Percentiles rank a stretch among this genome's conserved stretches.
Evolutionary conservation across 2,797 vertebrate genomes (phyloP).

Genomic region (Anguilla obscura): DNA sequence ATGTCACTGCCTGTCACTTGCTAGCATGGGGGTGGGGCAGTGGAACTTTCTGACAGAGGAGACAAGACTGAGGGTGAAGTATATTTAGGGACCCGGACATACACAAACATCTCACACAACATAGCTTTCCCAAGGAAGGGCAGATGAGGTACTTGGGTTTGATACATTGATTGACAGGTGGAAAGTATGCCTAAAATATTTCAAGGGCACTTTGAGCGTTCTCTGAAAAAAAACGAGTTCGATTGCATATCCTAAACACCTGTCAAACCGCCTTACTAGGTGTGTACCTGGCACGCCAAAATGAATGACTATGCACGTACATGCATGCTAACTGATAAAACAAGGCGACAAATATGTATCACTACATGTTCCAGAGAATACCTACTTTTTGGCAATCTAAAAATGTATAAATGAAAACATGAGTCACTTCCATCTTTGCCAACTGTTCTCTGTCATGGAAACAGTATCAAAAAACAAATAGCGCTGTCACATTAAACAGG

Average conservation of each 20-base stretch:
- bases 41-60: slow-evolving; percentile 37
- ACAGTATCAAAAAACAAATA: slow-evolving; percentile 16
- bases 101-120: slow-evolving; percentile 31
- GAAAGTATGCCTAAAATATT: slow-evolving; percentile 35
- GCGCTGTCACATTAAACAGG: not conserved
- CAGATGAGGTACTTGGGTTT: slow-evolving; percentile 33
- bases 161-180: slow-evolving; percentile 36
- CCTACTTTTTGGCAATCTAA: not conserved
- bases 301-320: not conserved
- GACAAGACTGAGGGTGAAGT: slow-evolving; percentile 36
- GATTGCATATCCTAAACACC: not conserved
- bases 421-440: not conserved
- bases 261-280: not conserved
- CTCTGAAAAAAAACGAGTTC: not conserved
- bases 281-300: not conserved
- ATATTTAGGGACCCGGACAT: slow-evolving; percentile 59
- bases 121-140: slow-evolving; percentile 50
- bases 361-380: not conserved
- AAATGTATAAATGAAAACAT: not conserved
- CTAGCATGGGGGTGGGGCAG: slow-evolving; percentile 23
- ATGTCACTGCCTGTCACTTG: not conserved
- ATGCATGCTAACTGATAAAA: not conserved
- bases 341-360: not conserved
- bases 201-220: not conserved
- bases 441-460: not conserved